Base-by-base conservation (phyloP, 2,113 vertebrate genomes). In the Emydocephalus ijimae region DNA sequence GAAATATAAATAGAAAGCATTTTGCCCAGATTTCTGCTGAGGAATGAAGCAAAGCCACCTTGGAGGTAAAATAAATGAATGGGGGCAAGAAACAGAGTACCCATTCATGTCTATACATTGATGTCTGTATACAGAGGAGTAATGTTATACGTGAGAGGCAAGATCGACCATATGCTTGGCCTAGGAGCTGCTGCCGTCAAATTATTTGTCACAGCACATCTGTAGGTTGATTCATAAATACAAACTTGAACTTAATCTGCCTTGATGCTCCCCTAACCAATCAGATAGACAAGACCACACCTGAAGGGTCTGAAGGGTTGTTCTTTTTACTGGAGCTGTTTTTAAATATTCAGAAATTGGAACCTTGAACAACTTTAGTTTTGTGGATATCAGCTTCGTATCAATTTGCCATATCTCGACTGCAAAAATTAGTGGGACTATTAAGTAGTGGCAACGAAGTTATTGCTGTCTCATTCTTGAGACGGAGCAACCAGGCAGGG, bases 1-100 rank as follows among this genome's bases (percentile, higher is more conserved):
- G 91, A 90, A 93, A 55, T 92, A 93, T 90, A 93, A 93, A 92
- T 87, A 93, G 57, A 69, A 89, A 91, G 61, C 90, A 81, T 93
- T 57, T 93, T 52, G 61, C 61, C 74, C 52, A 29, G 61, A 61
- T 81, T 92, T 81, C 92, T 85, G 91, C 90, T 20, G 48, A 24
- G 34, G 92, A 74, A 92, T 39, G 88, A 92, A 85, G 88, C 55
- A 92, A 90, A 89, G 57, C 91, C 57, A 85, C 93, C 39, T 64
- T 29, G 8, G 87, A 92, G 90, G 91, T 92, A 87, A 92, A 93
- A 92, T 69, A 93, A 93, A 90, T 64, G 24, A 91, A 69, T n/a
- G 43, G 34, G n/a, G 48, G 34, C 69, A 87, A 52, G 57, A 55
- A 93, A 93, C 59, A 93, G 91, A 92, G 59, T 43, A 69, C 55